Evolutionary conservation across 1,140 invertebrate species (phyloP).

Genomic region (Oreohelix idahoensis): DNA sequence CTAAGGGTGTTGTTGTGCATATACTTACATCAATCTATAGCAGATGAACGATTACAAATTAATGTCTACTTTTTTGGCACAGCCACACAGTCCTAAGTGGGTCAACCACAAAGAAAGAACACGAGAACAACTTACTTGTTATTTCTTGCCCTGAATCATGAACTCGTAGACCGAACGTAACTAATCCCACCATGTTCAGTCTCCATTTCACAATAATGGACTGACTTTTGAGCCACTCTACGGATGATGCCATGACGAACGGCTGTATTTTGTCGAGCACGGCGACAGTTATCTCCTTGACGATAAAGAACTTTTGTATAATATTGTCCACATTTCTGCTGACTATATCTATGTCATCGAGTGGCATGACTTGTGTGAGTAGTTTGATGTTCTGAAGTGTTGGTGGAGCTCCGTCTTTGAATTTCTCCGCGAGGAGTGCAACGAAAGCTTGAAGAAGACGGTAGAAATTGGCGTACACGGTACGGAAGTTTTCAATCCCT

Average conservation of each 20-base stretch:
- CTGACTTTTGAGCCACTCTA: background rate
- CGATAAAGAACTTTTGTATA: background rate
- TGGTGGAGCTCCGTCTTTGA: background rate
- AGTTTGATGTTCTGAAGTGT: background rate
- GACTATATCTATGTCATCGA: background rate
- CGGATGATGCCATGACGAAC: background rate
- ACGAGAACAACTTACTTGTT: background rate
- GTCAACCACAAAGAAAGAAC: too few species aligned
- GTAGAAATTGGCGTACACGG: background rate
- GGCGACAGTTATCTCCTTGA: background rate
- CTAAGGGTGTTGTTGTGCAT: too few species aligned
- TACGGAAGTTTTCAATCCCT: background rate
- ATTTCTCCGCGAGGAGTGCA: background rate
- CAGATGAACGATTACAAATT: too few species aligned
- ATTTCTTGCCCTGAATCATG: background rate
- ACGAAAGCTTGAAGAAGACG: background rate
- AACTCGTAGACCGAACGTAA: background rate
- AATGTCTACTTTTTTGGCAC: too few species aligned
- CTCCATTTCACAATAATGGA: background rate
- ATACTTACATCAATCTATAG: too few species aligned
- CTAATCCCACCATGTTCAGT: background rate
- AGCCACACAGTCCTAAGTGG: too few species aligned
- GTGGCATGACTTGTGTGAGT: background rate
- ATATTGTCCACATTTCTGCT: background rate
- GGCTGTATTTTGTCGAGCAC: background rate